phyloP scores from a whole-genome alignment of 1,140 invertebrate genomes.

The Drosophila pseudoobscura region DNA sequence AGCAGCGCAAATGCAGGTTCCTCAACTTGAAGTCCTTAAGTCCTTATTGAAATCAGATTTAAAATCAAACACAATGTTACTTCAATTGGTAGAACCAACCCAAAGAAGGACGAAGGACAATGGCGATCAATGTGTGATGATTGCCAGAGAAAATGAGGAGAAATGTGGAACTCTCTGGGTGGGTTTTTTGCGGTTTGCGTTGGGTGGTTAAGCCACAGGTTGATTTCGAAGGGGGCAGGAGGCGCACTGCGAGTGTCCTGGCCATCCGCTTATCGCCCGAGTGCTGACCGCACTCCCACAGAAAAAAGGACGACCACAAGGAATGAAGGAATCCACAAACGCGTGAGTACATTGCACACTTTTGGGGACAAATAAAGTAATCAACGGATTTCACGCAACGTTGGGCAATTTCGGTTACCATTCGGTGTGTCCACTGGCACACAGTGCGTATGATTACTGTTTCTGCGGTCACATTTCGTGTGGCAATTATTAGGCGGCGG shows the following conservation, averaged over 20 bases:
- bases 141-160: slow-evolving; percentile 40
- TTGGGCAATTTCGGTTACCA: slow-evolving; percentile 50
- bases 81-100: slow-evolving; percentile 34
- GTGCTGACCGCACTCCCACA: slow-evolving; percentile 32
- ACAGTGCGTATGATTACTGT: slow-evolving; percentile 65
- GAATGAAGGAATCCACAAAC: background rate
- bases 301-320: background rate
- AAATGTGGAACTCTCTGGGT: slow-evolving; percentile 46
- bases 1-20: slow-evolving; percentile 22
- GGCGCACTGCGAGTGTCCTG: slow-evolving; percentile 2
- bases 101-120: slow-evolving; percentile 21
- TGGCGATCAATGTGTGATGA: slow-evolving; percentile 38
- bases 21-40: slow-evolving; percentile 23
- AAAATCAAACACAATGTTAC: slow-evolving; percentile 69
- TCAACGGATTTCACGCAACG: slow-evolving; percentile 78
- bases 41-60: slow-evolving; percentile 63
- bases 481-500: slow-evolving; percentile 54
- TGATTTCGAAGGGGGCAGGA: slow-evolving; percentile 27
- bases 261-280: slow-evolving; percentile 53
- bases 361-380: slow-evolving; percentile 73
- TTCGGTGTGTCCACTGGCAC: slow-evolving; percentile 14
- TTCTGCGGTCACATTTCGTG: slow-evolving; percentile 27
- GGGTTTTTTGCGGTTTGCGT: background rate
- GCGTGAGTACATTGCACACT: slow-evolving; percentile 45
- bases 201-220: slow-evolving; percentile 55